Conservation (phyloP, 1,140 invertebrate genomes). For the Bombus fervidus region DNA sequence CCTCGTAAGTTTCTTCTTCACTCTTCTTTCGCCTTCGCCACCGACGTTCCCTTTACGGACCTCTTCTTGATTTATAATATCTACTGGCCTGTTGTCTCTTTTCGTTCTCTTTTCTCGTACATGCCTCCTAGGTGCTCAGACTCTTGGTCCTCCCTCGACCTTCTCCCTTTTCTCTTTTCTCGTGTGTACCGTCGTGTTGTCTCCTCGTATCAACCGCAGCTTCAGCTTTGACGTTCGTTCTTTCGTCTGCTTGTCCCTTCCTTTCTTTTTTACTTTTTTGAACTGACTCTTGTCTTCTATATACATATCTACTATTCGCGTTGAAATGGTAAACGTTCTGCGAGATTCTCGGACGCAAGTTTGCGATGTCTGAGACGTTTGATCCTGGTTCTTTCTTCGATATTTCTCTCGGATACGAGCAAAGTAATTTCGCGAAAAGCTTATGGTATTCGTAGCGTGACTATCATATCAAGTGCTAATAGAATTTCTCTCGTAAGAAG, state of each 20-base stretch:
- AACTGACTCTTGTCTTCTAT: neutral
- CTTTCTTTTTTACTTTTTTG: neutral
- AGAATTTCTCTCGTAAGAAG: too few species aligned
- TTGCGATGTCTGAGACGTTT: neutral
- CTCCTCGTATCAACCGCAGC: conserved; percentile 6
- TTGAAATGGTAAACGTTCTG: conserved; percentile 7
- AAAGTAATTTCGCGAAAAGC: neutral
- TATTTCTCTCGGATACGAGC: neutral
- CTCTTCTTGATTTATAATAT: conserved; percentile 73
- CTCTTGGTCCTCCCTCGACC: neutral
- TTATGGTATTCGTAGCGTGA: neutral
- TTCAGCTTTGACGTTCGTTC: conserved; percentile 9
- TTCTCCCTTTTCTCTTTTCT: neutral
- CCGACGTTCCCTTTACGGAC: conserved; percentile 64
- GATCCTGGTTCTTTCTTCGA: neutral
- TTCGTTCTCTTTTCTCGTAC: conserved; percentile 50
- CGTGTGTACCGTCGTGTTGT: neutral
- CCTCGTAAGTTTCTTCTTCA: conserved; percentile 48
- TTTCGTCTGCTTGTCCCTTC: neutral
- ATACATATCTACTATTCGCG: neutral
- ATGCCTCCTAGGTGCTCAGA: conserved; percentile 45
- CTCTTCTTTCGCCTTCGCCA: conserved; percentile 60
- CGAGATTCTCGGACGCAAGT: neutral
- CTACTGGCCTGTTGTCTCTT: conserved; percentile 61
- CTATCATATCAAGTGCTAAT: neutral